Percentiles rank a stretch among this genome's conserved stretches.
These are phyloP conservation scores for Adineta ricciae DNA, from an alignment of 2,888 invertebrate genomes.

Conservation along the genomic window DNA sequence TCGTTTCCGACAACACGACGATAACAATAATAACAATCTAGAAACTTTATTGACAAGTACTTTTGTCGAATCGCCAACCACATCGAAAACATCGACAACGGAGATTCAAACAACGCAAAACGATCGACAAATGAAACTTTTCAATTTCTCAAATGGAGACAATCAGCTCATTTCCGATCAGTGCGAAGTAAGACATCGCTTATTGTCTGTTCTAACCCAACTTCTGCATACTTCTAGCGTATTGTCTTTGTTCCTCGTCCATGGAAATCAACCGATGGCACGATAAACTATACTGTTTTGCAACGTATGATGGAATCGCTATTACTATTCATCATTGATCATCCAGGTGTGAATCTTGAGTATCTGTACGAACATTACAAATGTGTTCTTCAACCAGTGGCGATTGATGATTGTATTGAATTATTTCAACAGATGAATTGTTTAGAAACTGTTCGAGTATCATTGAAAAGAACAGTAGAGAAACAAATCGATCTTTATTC, in stretches of 20 bases:
- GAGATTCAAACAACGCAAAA: not conserved
- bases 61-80: not conserved
- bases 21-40: not conserved
- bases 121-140: not conserved
- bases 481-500: not conserved
- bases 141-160: not conserved
- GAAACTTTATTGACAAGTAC: not conserved
- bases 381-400: not conserved
- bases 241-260: constrained; percentile 1
- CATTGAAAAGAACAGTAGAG: not conserved
- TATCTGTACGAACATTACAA: not conserved
- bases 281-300: not conserved
- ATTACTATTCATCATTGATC: not conserved
- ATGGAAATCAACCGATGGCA: not conserved
- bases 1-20: not conserved
- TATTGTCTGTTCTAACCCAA: too few relatives aligned
- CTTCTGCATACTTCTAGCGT: too few relatives aligned
- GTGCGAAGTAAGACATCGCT: not conserved
- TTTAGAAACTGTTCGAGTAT: not conserved
- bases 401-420: not conserved
- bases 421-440: constrained; percentile 13
- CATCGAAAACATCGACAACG: not conserved
- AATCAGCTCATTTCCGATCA: not conserved
- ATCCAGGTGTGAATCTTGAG: not conserved
- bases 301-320: constrained; percentile 7